Percentiles rank a stretch among this genome's conserved stretches.
Conservation (phyloP, 2,888 invertebrate species). For the Amphipyra tragopoginis region DNA sequence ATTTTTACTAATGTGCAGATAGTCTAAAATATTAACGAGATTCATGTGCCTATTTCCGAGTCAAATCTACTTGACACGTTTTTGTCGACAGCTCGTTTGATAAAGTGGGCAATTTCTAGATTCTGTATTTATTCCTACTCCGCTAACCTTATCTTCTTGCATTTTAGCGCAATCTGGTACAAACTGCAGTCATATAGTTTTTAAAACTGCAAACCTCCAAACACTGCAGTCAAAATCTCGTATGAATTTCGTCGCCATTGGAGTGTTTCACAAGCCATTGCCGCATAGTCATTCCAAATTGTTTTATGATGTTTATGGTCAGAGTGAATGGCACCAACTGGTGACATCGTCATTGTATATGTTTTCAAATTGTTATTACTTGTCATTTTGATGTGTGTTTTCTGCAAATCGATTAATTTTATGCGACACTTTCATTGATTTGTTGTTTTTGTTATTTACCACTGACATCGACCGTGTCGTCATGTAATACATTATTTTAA, state of each 20-base stretch:
- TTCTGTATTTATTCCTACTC: constrained; percentile 8
- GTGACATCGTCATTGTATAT: constrained; percentile 43
- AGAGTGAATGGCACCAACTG: constrained; percentile 25
- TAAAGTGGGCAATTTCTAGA: not conserved
- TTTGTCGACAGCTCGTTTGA: not conserved
- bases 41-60: no score
- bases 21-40: no score
- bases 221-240: constrained; percentile 13
- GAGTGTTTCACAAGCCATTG: constrained; percentile 5
- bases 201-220: constrained; percentile 13
- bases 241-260: constrained; percentile 21
- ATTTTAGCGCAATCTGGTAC: constrained; percentile 21
- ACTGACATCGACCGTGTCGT: constrained; percentile 19
- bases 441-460: constrained; percentile 29
- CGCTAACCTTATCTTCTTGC: constrained; percentile 5
- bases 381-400: constrained; percentile 28
- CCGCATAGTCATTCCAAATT: constrained; percentile 28
- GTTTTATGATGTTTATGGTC: constrained; percentile 13
- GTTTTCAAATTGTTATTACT: constrained; percentile 42
- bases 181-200: constrained; percentile 26
- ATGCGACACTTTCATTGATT: constrained; percentile 54
- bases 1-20: no score
- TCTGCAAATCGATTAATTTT: constrained; percentile 50
- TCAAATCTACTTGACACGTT: no score
- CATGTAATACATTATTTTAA: constrained; percentile 26